Percentiles rank a stretch among this genome's conserved stretches.
Conservation (phyloP, 1,140 invertebrate genomes). For the Drosophila leontia region DNA sequence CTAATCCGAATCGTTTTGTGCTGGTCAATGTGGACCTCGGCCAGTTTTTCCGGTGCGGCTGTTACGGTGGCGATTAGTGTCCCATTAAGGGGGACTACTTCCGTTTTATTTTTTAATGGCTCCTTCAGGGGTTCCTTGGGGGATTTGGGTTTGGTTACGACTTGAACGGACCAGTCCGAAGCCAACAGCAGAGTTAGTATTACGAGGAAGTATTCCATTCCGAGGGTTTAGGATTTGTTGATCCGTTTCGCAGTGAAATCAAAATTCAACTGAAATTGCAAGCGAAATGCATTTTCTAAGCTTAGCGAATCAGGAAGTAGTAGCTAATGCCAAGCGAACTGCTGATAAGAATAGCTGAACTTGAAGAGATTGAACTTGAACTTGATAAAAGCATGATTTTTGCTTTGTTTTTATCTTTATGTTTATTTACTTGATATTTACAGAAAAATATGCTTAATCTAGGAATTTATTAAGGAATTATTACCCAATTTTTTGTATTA, state of each 20-base stretch:
- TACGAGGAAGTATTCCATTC: conserved; percentile 12
- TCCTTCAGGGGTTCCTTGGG: conserved; percentile 27
- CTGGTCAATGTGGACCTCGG: conserved; percentile 70
- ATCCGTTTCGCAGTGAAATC: conserved; percentile 2
- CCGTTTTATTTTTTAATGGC: conserved; percentile 29
- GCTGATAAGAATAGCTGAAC: conserved; percentile 39
- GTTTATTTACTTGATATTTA: background rate
- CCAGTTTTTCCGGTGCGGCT: conserved; percentile 36
- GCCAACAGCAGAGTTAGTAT: conserved; percentile 12
- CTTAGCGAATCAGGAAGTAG: conserved; percentile 30
- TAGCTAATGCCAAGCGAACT: conserved; percentile 5
- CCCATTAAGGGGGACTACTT: conserved; percentile 3
- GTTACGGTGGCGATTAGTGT: conserved; percentile 19
- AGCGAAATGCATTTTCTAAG: conserved; percentile 29
- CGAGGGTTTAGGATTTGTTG: background rate
- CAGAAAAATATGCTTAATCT: no score
- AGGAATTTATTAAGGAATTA: background rate
- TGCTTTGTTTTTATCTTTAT: background rate
- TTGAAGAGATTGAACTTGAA: conserved; percentile 24
- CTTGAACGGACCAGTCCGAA: conserved; percentile 15
- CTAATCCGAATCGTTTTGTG: conserved; percentile 66
- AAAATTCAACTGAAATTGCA: conserved; percentile 44
- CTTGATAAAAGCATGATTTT: conserved; percentile 5
- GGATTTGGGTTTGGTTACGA: conserved; percentile 11
- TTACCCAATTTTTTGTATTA: background rate